Evolutionary conservation across 2,797 vertebrate genomes (phyloP).

Genomic region (Sebastolobus altivelis): DNA sequence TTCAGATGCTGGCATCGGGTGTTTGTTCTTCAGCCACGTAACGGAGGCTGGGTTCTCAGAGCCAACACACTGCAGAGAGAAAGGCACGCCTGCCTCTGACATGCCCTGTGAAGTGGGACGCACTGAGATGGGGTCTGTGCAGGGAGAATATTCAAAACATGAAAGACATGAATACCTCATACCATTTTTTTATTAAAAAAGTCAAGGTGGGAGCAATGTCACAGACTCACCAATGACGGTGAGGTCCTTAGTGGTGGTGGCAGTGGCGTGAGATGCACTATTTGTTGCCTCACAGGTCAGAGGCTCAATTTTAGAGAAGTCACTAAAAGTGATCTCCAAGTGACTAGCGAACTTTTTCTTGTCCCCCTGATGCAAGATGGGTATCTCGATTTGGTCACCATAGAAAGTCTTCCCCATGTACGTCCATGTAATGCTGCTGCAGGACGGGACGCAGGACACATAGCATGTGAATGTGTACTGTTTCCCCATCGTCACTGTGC

Average conservation of each 20-base stretch:
- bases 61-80: conserved; percentile 50
- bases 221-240: conserved; percentile 43
- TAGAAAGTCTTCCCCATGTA: conserved; percentile 26
- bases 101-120: not conserved
- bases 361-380: conserved; percentile 18
- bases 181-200: not conserved
- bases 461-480: conserved; percentile 30
- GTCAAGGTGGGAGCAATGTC: not conserved
- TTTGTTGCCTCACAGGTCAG: conserved; percentile 56
- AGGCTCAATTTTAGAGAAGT: conserved; percentile 1
- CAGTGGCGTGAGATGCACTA: not conserved
- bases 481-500: conserved; percentile 37
- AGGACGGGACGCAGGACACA: conserved; percentile 36
- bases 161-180: not conserved
- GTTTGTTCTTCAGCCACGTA: conserved; percentile 36
- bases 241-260: conserved; percentile 8
- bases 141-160: not conserved
- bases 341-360: not conserved
- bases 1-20: not conserved
- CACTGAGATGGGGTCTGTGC: conserved; percentile 51
- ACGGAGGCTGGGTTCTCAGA: conserved; percentile 38
- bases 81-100: not conserved
- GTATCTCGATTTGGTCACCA: conserved; percentile 21
- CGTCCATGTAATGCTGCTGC: conserved; percentile 37
- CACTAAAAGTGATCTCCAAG: conserved; percentile 18